Conservation (phyloP, 1,140 invertebrate genomes). For the Megalonaias nervosa region DNA sequence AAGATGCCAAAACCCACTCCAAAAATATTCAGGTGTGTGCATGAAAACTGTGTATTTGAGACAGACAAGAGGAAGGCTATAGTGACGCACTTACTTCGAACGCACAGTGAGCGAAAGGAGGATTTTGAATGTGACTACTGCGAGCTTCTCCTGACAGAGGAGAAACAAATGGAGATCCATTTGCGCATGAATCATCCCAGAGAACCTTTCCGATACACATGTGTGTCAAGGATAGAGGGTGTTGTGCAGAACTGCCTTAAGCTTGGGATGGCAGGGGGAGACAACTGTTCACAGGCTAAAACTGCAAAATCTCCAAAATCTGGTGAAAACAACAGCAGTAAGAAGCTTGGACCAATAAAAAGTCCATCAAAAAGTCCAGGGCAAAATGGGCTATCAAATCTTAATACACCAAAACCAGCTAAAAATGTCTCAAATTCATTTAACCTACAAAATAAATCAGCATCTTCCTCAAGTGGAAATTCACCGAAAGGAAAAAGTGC, state of each 20-base stretch:
- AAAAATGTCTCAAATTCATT: conserved; percentile 2
- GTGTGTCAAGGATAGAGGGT: conserved; percentile 29
- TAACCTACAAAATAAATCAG: not conserved
- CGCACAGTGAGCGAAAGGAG: conserved; percentile 32
- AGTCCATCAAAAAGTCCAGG: too few species aligned
- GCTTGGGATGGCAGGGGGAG: not conserved
- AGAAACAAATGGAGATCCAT: conserved; percentile 24
- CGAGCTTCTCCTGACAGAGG: conserved; percentile 11
- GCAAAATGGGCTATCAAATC: too few species aligned
- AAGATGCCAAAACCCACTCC: conserved; percentile 24
- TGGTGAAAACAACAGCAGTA: not conserved
- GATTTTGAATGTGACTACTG: conserved; percentile 37
- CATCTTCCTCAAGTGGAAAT: not conserved
- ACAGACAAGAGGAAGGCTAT: conserved; percentile 35
- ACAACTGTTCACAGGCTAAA: not conserved
- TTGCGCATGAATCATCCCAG: conserved; percentile 19
- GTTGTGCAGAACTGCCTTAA: conserved; percentile 29
- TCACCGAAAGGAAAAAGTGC: too few species aligned
- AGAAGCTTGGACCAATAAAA: not conserved
- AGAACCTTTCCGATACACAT: conserved; percentile 31
- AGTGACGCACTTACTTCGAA: conserved; percentile 29
- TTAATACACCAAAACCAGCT: not conserved
- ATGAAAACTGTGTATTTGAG: conserved; percentile 14
- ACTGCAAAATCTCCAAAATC: not conserved
- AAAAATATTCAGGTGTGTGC: conserved; percentile 18